These are phyloP conservation scores for Amblyteles armatorius DNA, from an alignment of 2,888 invertebrate species.

Conservation along the genomic window DNA sequence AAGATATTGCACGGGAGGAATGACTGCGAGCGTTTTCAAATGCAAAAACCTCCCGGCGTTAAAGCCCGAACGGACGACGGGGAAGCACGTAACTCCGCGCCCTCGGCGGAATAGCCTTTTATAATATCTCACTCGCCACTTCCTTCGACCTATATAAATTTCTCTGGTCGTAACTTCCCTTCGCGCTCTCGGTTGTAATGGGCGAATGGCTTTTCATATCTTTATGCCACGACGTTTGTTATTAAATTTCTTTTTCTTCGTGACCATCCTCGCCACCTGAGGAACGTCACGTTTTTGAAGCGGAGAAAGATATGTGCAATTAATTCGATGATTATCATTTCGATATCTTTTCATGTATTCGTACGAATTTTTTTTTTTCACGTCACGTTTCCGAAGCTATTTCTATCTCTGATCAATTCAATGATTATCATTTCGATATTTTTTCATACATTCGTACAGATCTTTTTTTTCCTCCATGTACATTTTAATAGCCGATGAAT, in stretches of 20 bases:
- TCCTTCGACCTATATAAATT: slow-evolving; percentile 3
- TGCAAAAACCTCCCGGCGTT: slow-evolving; percentile 34
- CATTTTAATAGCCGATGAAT: background rate
- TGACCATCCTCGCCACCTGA: slow-evolving; percentile 18
- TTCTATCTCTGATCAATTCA: background rate
- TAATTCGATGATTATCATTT: background rate
- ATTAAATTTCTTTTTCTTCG: background rate
- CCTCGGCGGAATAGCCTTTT: slow-evolving; percentile 21
- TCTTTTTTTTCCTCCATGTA: background rate
- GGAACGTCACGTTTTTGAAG: slow-evolving; percentile 24
- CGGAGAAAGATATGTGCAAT: background rate
- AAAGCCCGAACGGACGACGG: slow-evolving; percentile 44
- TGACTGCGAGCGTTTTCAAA: slow-evolving; percentile 6
- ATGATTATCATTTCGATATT: background rate
- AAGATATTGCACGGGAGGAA: slow-evolving; percentile 3
- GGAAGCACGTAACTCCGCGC: slow-evolving; percentile 20
- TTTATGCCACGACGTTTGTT: background rate
- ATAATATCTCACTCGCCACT: slow-evolving; percentile 27
- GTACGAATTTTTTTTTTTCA: too few species aligned
- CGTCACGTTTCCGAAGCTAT: slow-evolving; percentile 7
- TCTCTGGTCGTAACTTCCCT: background rate
- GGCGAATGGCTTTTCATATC: slow-evolving; percentile 4
- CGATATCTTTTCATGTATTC: background rate
- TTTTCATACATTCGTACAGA: too few species aligned
- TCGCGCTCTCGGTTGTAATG: background rate